Conservation (phyloP, 2,797 vertebrate species). For the Neopelma chrysocephalum region DNA sequence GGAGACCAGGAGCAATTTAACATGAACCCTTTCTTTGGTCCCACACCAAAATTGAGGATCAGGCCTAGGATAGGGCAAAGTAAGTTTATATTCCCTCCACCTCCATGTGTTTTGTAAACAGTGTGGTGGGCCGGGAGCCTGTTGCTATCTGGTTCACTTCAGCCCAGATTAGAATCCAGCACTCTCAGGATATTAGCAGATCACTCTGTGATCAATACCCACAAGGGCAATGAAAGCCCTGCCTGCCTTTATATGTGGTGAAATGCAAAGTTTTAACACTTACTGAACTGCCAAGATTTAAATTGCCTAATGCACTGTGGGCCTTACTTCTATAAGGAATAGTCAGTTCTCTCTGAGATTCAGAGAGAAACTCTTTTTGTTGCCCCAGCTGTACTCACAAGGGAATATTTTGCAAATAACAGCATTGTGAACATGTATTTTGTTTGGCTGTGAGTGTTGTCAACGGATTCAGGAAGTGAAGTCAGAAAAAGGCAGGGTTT, state of each 20-base stretch:
- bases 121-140: neutral
- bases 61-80: neutral
- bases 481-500: constrained; percentile 76
- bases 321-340: constrained; percentile 57
- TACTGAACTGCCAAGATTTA: neutral
- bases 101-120: constrained; percentile 41
- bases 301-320: neutral
- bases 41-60: neutral
- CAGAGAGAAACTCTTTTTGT: constrained; percentile 73
- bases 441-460: constrained; percentile 76
- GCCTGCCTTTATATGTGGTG: neutral
- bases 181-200: neutral
- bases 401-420: constrained; percentile 77
- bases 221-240: neutral
- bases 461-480: constrained; percentile 81
- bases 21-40: neutral
- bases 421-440: constrained; percentile 78
- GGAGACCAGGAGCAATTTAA: neutral
- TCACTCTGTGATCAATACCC: neutral
- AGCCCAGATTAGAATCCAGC: neutral
- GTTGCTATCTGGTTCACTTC: constrained; percentile 14
- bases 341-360: constrained; percentile 52
- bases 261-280: constrained; percentile 48
- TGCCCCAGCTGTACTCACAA: constrained; percentile 78
- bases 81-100: neutral